These are phyloP conservation scores for Oceanites oceanicus DNA, from an alignment of 2,113 vertebrate genomes.

Conservation along the genomic window DNA sequence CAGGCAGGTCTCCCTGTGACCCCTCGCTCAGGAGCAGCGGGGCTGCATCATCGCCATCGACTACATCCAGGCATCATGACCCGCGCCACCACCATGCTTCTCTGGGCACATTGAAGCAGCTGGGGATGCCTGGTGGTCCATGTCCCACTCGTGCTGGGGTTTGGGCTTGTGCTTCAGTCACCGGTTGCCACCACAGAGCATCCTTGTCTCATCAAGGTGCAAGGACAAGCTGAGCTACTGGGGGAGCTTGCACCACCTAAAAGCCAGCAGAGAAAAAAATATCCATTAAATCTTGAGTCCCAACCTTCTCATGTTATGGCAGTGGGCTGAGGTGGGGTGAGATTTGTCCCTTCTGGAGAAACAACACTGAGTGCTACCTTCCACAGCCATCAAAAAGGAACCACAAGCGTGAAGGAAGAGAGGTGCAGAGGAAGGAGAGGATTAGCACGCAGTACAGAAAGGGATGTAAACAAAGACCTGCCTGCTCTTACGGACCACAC, in stretches of 20 bases:
- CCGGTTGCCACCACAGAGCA: not conserved
- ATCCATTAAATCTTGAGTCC: not conserved
- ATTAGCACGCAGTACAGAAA: not conserved
- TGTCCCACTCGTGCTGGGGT: accelerated
- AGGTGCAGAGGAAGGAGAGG: not conserved
- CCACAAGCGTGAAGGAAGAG: accelerated
- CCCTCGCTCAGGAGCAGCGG: accelerated
- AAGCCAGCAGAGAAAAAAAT: not conserved
- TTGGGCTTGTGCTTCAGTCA: not conserved
- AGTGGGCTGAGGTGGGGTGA: not conserved
- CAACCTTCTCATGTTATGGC: not conserved
- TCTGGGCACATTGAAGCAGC: not conserved
- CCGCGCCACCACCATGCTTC: too few relatives aligned
- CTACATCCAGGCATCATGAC: not conserved
- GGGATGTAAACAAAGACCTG: not conserved
- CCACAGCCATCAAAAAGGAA: not conserved
- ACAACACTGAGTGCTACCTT: not conserved
- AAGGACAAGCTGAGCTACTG: not conserved
- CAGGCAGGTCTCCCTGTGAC: not conserved
- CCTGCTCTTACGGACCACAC: not conserved
- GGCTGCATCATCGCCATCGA: not conserved
- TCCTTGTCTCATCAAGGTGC: not conserved
- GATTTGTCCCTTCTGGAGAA: not conserved
- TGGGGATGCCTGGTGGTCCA: not conserved
- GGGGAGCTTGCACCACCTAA: not conserved